Base-by-base conservation (phyloP, 2,888 invertebrate genomes). In the Venusia cambrica region DNA sequence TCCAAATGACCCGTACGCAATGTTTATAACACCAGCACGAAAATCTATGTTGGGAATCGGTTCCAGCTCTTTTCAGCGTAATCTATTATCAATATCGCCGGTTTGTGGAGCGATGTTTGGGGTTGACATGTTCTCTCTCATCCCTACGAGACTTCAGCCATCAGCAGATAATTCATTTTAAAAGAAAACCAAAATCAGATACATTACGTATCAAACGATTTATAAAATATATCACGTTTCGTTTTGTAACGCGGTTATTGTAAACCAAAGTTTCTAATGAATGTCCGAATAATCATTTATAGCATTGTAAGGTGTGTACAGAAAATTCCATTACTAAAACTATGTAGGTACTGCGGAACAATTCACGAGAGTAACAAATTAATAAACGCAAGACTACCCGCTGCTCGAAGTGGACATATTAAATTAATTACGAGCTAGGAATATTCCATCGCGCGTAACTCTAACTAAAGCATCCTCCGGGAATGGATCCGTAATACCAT, bases 1-100 rank as follows among this genome's bases (percentile, higher is more conserved):
- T 69, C 62, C 74, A 72, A 79, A 77, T 73, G 77, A 72, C 62
- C 67, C 71, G 75, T 48, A 58, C 50, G 38, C 65, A 76, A 78
- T 72, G 69, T 69, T 73, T 67, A 72, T 70, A 71, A 66, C 58
- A 57, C 57, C 57, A 57, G 55, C 51, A 56, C 53, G 55, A 57
- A 57, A 58, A 54, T 63, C 53, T 62, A 56, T 63, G 61, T 57
- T 48, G 56, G 55, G 57, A 44, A 54, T 58, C 46, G 52, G 51
- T 57, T 51, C 54, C 22, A 38, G 45, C 38, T 52, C 51, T 60
- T 65, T 63, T 54, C 53, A 44, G 46, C 47, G 28, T 20, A 48
- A 41, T 47, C 32, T 43, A 41, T 40, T 53, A 45, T 49, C 46
- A 38, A 33, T 45, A 38, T 31, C 17, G 25, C 18, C 6, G 41